Conservation (phyloP, 1,140 invertebrate genomes). For the Onthophagus taurus region DNA sequence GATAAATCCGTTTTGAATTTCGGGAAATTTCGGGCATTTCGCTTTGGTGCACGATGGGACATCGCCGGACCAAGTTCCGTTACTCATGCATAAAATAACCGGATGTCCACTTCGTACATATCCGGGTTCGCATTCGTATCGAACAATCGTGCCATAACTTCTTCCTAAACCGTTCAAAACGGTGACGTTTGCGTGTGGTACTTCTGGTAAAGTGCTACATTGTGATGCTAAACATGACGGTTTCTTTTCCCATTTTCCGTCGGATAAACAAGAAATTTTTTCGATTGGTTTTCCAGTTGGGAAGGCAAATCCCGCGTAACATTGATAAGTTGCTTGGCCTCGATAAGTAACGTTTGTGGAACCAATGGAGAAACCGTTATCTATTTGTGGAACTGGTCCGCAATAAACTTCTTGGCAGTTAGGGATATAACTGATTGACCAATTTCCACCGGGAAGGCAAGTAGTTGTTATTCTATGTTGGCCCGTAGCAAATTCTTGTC, state of each 20-base stretch:
- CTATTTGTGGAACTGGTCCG: constrained; percentile 93
- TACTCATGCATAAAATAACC: constrained; percentile 89
- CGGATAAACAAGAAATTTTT: constrained; percentile 77
- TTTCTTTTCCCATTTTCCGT: constrained; percentile 84
- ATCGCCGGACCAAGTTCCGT: constrained; percentile 91
- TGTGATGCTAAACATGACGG: constrained; percentile 87
- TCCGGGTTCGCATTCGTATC: constrained; percentile 90
- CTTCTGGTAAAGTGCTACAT: constrained; percentile 81
- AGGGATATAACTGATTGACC: constrained; percentile 87
- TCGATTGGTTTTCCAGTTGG: constrained; percentile 78
- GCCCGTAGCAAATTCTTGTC: constrained; percentile 91
- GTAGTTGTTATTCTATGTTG: constrained; percentile 73
- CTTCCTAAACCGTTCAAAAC: constrained; percentile 87
- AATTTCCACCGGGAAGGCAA: constrained; percentile 83
- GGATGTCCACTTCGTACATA: constrained; percentile 81
- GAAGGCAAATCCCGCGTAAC: constrained; percentile 93
- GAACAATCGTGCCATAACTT: constrained; percentile 90
- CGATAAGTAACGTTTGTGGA: constrained; percentile 91
- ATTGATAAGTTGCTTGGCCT: constrained; percentile 89
- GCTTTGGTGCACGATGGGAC: constrained; percentile 77
- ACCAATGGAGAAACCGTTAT: constrained; percentile 92
- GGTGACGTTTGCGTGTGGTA: constrained; percentile 76
- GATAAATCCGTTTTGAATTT: constrained; percentile 67
- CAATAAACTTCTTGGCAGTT: constrained; percentile 97
- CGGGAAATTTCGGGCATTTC: constrained; percentile 37